Base-by-base conservation (phyloP, 1,140 invertebrate genomes). In the Pachyrhynchus sulphureomaculatus region DNA sequence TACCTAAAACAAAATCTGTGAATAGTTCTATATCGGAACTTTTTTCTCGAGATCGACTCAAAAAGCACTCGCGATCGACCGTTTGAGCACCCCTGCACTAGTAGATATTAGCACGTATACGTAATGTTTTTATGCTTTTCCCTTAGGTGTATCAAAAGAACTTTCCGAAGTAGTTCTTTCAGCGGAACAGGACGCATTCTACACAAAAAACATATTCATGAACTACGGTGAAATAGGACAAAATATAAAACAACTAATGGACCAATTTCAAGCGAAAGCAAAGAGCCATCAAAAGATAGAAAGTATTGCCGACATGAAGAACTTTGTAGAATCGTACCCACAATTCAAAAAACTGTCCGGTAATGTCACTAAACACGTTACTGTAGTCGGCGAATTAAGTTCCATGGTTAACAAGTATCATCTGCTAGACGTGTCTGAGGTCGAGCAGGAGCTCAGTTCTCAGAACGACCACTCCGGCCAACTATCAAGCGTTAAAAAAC, bases 321-420 rank as follows among this genome's bases (percentile, higher is more conserved):
- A 88, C 69, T 99, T 99, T 81, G 92, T 99, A 9, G 97, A 99
- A 75, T 91, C 91, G 12, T 99, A 99, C 84, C 97, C 97, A 0
- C 88, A 98, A 67, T 99, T 99, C 74, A 98, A 98, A 82, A 99
- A 99, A 87, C 95, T 99, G 86, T 97, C 94, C 0, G 96, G 96
- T 18, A 98, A 96, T 2, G 95, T 99, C 9, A 88, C 93, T 1
- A 99, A 98, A 79, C 97, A 99, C 80, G 91, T 99, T 18, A 95
- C 93, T 6, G 85, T 99, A 44, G 92, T 99, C 39, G 93, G 95
- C 12, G 96, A 99, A 79, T 77, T 99, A 39, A 97, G 95, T 3
- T 83, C 88, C 10, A 77, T 93, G 36, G 93, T 98, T 36, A 85
- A 83, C 10, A 84, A 84, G 17, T 81, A 91, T 66, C 85, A 86